Base-by-base conservation (phyloP, 2,797 vertebrate species). In the Petrocephalus schoutedeni region DNA sequence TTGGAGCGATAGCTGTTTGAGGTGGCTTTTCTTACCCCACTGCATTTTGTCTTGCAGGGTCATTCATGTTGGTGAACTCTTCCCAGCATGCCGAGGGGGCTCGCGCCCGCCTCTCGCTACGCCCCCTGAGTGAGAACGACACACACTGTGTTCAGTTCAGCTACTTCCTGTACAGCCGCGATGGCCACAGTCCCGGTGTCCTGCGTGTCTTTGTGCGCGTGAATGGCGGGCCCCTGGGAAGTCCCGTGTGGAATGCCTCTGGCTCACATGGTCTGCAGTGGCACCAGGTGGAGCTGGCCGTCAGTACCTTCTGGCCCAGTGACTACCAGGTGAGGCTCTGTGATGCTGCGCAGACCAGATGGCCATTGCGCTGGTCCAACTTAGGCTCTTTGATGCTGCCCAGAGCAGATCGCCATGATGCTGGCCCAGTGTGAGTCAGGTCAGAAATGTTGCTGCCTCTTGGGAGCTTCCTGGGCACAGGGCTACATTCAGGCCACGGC, bases 71-170 rank as follows among this genome's bases (percentile, higher is more conserved):
- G 97, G 97, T 98, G 89, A 99, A 99, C 71, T 96, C 97, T 58
- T 98, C 98, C n/a, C 97, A 97, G 94, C 97, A 98, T 67, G 90
- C 91, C 0, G 90, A 95, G 0, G 98, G 97, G 56, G 96, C 98
- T 93, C 94, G 94, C 28, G 97, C 97, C 83, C 97, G 97, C 88
- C 92, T 99, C 86, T 95, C 97, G 7, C 96, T 99, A 88, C 97
- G 96, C 87, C 95, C 97, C 0, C 95, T 99, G 92, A 99, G 97
- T 0, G 98, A 99, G 93, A 99, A 99, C 6, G 98, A 99, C 94
- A 98, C 98, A 9, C 98, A 99, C 93, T 99, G 98, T 91, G 96
- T 99, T 36, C 98, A 99, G 94, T 99, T 99, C 96, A 99, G 97
- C 94, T 99, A 98, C 93, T 98, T 98, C 93, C 95, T 98, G 90